These are phyloP conservation scores for Enteromius unitaeniatus DNA, from an alignment of 2,797 vertebrate species.

Conservation along the genomic window DNA sequence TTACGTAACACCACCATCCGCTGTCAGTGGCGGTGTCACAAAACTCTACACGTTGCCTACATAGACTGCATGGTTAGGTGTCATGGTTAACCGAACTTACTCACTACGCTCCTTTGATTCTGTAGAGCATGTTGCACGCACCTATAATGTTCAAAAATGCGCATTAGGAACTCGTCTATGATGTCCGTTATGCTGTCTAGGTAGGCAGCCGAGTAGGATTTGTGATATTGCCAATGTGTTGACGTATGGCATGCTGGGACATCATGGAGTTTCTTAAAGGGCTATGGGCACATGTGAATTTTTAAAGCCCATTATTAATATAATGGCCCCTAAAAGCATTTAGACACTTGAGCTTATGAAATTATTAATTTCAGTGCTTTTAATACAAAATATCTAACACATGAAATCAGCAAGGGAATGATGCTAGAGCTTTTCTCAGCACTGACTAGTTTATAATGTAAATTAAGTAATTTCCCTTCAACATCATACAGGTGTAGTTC, in stretches of 20 bases:
- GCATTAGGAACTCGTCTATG: no score
- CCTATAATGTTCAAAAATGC: neutral
- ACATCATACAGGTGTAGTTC: neutral
- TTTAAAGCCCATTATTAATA: constrained; percentile 1
- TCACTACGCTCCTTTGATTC: no score
- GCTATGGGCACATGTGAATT: constrained; percentile 67
- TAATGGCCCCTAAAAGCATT: neutral
- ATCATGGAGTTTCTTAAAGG: constrained; percentile 90
- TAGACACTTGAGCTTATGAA: neutral
- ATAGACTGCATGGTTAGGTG: neutral
- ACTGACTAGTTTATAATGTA: neutral
- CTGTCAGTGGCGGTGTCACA: constrained; percentile 62
- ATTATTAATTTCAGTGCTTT: neutral
- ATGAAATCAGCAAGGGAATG: neutral
- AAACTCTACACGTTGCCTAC: neutral
- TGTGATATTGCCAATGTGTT: constrained; percentile 65
- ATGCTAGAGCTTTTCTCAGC: neutral
- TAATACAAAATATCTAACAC: neutral
- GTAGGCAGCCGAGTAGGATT: constrained; percentile 11
- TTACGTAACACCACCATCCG: constrained; percentile 86
- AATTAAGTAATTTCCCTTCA: neutral
- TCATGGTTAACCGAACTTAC: neutral
- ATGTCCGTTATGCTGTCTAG: neutral
- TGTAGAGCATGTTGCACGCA: no score
- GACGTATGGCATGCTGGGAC: constrained; percentile 83